Base-by-base conservation (phyloP, 2,888 invertebrate species). In the Cheilosia urbana region DNA sequence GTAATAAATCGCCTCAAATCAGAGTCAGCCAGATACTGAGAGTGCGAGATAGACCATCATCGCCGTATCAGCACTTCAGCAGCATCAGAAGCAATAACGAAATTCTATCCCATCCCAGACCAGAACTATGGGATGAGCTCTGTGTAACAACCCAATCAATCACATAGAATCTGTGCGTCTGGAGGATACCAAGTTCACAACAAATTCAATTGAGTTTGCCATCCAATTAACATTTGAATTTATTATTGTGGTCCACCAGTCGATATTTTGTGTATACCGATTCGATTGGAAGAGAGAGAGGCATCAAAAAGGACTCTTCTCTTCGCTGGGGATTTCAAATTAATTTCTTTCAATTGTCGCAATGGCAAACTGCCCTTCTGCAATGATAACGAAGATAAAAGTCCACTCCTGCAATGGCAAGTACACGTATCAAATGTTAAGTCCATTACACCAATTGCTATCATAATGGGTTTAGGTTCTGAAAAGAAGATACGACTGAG, bases 371-470 rank as follows among this genome's bases (percentile, higher is more conserved):
- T 65, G 4, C 45, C 6, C 21, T 17, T 65, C 40, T 75, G 27
- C 75, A 60, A 80, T 57, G 62, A 81, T 81, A 81, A 85, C 72
- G 81, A 81, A 72, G 77, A 85, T 62, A 81, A 85, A 81, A 76
- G 81, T 85, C 85, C 85, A 77, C 76, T 85, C 81, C 68, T 55
- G 62, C 76, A 47, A 65, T n/a, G 62, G 24, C 40, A 37, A 65
- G 79, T 79, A 57, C 80, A 84, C 81, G 85, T 81, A 76, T 65
- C 80, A 80, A 76, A 72, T 66, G 72, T 71, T 72, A 85, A 85
- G 81, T 81, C 85, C 72, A 85, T 85, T 85, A 85, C 85, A 76
- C 55, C 85, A 84, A 84, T 84, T 84, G 79, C 66, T 63, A 75
- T 75, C 80, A 77, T 81, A 85, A 85, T 81, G 63, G 72, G 81